Conservation (phyloP, 2,797 vertebrate species). For the Emys orbicularis region DNA sequence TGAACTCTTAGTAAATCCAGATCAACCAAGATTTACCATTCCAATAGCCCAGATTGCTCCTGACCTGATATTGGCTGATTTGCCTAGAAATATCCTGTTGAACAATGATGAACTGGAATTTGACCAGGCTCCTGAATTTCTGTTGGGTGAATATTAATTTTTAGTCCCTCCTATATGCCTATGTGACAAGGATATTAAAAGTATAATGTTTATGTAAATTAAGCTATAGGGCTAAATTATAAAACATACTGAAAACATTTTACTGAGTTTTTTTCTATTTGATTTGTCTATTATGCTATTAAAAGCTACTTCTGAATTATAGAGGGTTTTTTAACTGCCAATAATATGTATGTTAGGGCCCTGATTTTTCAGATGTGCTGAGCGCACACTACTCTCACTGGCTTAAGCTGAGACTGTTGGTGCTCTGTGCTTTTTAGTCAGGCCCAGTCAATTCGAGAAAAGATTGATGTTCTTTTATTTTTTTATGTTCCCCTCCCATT, state of each 20-base stretch:
- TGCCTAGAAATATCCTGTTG: conserved; percentile 90
- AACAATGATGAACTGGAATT: conserved; percentile 89
- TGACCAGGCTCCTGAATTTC: conserved; percentile 88
- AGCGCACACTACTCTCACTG: neutral
- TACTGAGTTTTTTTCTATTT: neutral
- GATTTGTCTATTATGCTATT: neutral
- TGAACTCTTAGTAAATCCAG: conserved; percentile 88
- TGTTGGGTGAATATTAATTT: conserved; percentile 84
- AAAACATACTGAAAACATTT: neutral
- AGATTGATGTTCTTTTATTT: neutral
- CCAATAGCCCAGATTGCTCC: conserved; percentile 95
- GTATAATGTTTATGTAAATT: neutral
- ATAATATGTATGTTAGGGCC: neutral
- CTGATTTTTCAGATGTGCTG: neutral
- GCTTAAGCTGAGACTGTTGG: neutral
- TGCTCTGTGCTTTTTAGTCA: neutral
- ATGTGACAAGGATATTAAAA: neutral
- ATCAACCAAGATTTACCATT: conserved; percentile 86
- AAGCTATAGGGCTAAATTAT: neutral
- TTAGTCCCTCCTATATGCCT: neutral
- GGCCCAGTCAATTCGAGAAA: neutral
- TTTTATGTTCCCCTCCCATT: conserved; percentile 2
- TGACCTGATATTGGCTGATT: conserved; percentile 92
- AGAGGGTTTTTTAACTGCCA: neutral
- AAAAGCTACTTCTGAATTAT: neutral